Evolutionary conservation across 2,888 invertebrate genomes (phyloP).

Genomic region (Microdon myrmicae): DNA sequence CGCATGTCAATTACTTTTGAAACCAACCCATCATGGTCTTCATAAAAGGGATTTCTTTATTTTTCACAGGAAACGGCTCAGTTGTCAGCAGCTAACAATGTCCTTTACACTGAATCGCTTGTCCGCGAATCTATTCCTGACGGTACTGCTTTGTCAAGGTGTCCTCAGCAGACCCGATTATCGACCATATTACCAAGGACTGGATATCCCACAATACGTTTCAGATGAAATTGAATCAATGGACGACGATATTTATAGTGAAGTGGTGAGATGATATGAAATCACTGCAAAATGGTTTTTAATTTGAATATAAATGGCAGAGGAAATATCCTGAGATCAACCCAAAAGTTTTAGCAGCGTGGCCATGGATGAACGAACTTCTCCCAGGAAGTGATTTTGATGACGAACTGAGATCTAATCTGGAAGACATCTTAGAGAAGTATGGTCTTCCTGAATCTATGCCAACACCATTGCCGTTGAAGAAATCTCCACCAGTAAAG

Average conservation of each 20-base stretch:
- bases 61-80: no score
- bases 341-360: conserved; percentile 58
- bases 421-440: conserved; percentile 21
- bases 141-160: conserved; percentile 20
- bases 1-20: conserved; percentile 22
- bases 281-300: no score
- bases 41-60: not conserved
- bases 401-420: conserved; percentile 54
- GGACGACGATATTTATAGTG: conserved; percentile 39
- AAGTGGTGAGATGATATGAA: conserved; percentile 36
- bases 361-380: conserved; percentile 60
- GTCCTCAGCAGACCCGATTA: conserved; percentile 23
- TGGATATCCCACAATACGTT: conserved; percentile 42
- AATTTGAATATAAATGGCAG: no score
- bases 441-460: conserved; percentile 37
- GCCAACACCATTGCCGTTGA: conserved; percentile 54
- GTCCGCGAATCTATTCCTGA: conserved; percentile 30
- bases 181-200: conserved; percentile 29
- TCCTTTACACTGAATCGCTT: conserved; percentile 23
- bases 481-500: conserved; percentile 53
- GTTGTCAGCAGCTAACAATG: conserved; percentile 8
- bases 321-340: conserved; percentile 55
- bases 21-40: not conserved
- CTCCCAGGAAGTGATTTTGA: conserved; percentile 57
- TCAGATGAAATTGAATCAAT: conserved; percentile 41